Conservation (phyloP, 2,113 vertebrate genomes). For the Labeo rohita region DNA sequence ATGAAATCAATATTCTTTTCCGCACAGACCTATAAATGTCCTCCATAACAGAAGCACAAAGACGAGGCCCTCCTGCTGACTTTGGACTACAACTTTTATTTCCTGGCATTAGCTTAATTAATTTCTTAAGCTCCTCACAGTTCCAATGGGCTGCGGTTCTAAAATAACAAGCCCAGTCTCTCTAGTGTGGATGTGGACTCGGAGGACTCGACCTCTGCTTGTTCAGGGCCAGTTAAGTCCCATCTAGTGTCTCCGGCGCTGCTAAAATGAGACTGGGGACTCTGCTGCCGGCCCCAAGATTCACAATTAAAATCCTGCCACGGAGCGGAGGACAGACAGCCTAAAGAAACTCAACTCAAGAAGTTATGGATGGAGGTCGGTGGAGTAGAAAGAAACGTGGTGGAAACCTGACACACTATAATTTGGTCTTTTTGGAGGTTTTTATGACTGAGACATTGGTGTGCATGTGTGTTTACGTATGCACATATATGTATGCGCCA, state of each 20-base stretch:
- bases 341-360: constrained; percentile 37
- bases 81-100: constrained; percentile 51
- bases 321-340: neutral
- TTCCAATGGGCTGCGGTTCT: constrained; percentile 48
- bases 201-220: constrained; percentile 48
- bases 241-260: constrained; percentile 36
- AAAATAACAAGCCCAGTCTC: constrained; percentile 48
- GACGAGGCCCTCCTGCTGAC: constrained; percentile 34
- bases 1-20: constrained; percentile 68
- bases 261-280: constrained; percentile 56
- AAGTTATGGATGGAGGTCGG: constrained; percentile 42
- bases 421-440: neutral
- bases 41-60: constrained; percentile 43
- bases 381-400: constrained; percentile 15
- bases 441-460: neutral
- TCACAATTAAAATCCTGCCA: constrained; percentile 57
- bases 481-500: neutral
- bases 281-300: constrained; percentile 31
- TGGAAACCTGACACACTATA: neutral
- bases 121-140: constrained; percentile 60
- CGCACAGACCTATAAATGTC: constrained; percentile 64
- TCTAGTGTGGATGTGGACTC: constrained; percentile 13
- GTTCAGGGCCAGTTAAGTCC: constrained; percentile 17
- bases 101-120: constrained; percentile 72
- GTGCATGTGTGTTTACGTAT: too few relatives aligned